Percentiles rank a stretch among this genome's conserved stretches.
phyloP scores from a whole-genome alignment of 2,113 vertebrate species.

The Eolophus roseicapilla region DNA sequence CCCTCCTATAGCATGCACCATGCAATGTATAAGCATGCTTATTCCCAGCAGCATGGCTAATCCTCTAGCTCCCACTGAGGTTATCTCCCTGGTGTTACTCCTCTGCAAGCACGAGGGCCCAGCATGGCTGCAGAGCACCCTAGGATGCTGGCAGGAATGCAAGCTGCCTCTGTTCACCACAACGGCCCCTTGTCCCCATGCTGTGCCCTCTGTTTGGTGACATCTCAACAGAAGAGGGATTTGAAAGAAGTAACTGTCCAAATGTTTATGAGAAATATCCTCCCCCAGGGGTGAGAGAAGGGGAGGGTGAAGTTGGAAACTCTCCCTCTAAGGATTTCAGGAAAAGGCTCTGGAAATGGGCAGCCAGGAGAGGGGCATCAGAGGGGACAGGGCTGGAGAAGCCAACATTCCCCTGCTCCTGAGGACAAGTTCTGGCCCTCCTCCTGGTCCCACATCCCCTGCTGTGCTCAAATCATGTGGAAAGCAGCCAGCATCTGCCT shows the following conservation, averaged over 20 bases:
- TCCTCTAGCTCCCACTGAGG: background rate
- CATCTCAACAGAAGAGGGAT: background rate
- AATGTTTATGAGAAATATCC: background rate
- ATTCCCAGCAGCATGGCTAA: background rate
- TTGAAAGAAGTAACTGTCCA: background rate
- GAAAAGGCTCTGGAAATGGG: fast-evolving
- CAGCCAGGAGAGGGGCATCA: background rate
- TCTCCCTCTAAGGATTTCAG: background rate
- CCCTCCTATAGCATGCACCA: fast-evolving
- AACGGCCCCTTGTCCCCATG: background rate
- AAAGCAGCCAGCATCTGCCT: background rate
- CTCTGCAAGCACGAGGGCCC: background rate
- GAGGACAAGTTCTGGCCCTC: background rate
- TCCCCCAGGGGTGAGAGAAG: background rate
- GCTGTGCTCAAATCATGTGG: background rate
- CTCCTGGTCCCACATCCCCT: background rate
- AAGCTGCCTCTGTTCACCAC: background rate
- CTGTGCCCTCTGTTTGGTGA: background rate
- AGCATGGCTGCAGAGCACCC: fast-evolving
- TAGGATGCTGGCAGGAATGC: background rate
- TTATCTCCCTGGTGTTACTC: background rate
- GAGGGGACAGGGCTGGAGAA: background rate
- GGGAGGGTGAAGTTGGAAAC: background rate
- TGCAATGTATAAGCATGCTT: background rate
- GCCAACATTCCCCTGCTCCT: background rate